Evolutionary conservation across 30 jellyfish, hydroid and myxozoan species (phyloP), one percentile per base, ranked within the genome.

Genomic region (Aurelia aurita): DNA sequence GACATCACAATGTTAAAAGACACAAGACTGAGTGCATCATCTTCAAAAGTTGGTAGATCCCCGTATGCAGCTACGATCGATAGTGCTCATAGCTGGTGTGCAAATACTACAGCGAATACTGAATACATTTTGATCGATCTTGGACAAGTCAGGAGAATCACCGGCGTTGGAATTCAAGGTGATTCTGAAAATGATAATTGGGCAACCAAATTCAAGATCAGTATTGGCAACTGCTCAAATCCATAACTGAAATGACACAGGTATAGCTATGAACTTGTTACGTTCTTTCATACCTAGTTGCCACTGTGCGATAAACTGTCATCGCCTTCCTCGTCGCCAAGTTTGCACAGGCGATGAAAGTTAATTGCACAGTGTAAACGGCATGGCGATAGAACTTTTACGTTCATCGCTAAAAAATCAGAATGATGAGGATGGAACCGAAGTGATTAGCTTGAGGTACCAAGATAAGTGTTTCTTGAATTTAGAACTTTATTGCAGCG

Each of bases 121-220:
- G 89, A 77, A 43, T 61, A 59, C 47, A 21, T 83, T 18, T 3
- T 32, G 26, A 43, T 83, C 22, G 73, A 83, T 60, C 62, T 83
- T 3, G 93, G 93, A 9, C 32, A 71, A 2, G 34, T 74, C 31
- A 51, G 62, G 58, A 58, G 59, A 26, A 83, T 83, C 14, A 83
- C 76, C 19, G 93, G 93, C 2, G 45, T 83, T 44, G 93, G 86
- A 3, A 39, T 83, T 13, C 93, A 83, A 60, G 86, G 86, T 4
- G 93, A 83, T 57, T 25, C 87, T 10, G 83, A 83, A 14, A 73
- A 67, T 29, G 93, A 83, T 49, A 23, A 83, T 11, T 83, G 86
- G 86, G 58, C 73, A 25, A 83, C 86, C 8, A 51, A 69, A 72
- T 58, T 83, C 34, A 69, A 58, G 45, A 19, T 83, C 29, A 64